Evolutionary conservation across 2,888 invertebrate species (phyloP), one percentile per base, ranked within the genome.

Genomic region (Dusona sp.): DNA sequence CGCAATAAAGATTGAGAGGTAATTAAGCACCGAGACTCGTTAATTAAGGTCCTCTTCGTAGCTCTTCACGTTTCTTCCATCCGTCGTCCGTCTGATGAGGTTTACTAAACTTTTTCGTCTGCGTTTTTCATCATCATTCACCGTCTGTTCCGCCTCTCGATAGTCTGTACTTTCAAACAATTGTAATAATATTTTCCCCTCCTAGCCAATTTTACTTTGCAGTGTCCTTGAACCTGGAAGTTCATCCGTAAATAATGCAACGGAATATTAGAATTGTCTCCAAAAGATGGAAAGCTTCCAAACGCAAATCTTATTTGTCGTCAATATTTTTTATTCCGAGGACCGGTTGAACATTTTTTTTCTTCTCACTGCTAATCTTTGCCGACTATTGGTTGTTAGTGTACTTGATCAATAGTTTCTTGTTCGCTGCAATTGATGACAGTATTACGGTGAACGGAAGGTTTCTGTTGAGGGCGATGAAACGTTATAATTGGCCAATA

Each of bases 401-500:
- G 22, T 11, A 13, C 25, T 65, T 51, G 33, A 54, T 51, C 78
- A 38, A 78, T 77, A 51, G 16, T 16, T 38, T 67, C 65, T 78
- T 38, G 38, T 51, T 78, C 67, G 13, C 38, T 22, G 51, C 51
- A 22, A 51, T 78, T 54, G 51, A 67, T 51, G 79, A 68, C 29
- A 54, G 68, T 79, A 22, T 57, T 67, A 51, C 51, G 67, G 67
- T 51, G 51, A 73, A 67, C 25, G 48, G 22, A 29, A 79, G 57
- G 7, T 67, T 54, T 68, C 25, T 16, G 45, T n/a, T 74, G 48
- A 38, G 80, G 64, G 85, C 75, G 68, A 68, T 79, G 82, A 72
- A 83, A 79, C 74, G 85, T 83, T 81, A 74, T 81, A 81, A 81
- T 81, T 81, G 74, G 67, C 68, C 54, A 29, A 74, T 77, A 70